phyloP scores from a whole-genome alignment of 2,888 invertebrate species.

The Myopa testacea region DNA sequence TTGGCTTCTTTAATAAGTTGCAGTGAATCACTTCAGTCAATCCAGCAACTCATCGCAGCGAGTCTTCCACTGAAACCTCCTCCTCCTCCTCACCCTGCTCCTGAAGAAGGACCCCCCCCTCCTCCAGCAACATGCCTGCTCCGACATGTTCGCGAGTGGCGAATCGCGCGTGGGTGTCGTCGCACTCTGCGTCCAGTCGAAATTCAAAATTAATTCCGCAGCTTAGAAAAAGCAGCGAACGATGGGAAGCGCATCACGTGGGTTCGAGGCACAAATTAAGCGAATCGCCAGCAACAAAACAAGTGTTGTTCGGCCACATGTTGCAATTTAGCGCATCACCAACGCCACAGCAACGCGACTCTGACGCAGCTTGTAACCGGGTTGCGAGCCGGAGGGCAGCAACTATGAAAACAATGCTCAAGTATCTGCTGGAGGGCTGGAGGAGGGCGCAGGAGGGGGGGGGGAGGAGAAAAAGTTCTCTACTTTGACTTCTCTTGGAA shows the following conservation, averaged over 20 bases:
- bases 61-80: no score
- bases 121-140: no score
- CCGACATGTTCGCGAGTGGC: no score
- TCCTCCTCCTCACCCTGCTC: no score
- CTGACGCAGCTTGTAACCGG: neutral
- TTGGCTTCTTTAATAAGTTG: neutral
- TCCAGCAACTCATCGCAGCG: neutral
- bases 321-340: no score
- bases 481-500: slow-evolving; percentile 33
- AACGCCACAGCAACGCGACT: neutral
- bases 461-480: neutral
- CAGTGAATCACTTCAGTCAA: slow-evolving; percentile 9
- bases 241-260: no score
- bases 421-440: slow-evolving; percentile 13
- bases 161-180: neutral
- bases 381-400: neutral
- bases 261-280: no score
- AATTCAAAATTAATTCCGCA: neutral
- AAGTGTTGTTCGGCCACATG: slow-evolving; percentile 5
- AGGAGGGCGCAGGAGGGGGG: neutral
- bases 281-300: no score
- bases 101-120: no score
- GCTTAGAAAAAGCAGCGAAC: neutral
- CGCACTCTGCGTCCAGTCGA: neutral
- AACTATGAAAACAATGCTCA: neutral